Conservation (phyloP, 2,888 invertebrate genomes). For the Tachystola acroxantha region DNA sequence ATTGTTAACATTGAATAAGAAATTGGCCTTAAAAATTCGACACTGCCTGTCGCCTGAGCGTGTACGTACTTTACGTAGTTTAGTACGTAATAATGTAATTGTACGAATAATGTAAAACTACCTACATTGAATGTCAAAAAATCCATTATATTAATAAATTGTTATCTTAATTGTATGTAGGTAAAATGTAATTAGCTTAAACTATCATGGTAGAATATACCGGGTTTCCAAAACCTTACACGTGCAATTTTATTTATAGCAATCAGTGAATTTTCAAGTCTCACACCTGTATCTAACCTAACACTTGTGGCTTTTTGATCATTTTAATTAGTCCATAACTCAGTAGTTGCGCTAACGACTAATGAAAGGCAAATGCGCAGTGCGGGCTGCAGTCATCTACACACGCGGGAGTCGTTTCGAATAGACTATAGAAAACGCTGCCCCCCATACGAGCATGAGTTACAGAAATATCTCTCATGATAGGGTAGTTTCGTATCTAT, state of each 20-base stretch:
- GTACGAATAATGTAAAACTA: background rate
- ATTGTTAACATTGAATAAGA: background rate
- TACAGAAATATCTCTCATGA: too few species aligned
- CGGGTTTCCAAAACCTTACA: conserved; percentile 5
- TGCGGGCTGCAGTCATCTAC: too few species aligned
- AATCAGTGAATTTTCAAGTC: too few species aligned
- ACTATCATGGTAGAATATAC: conserved; percentile 10
- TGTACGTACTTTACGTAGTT: conserved; percentile 2
- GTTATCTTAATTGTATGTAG: conserved; percentile 7
- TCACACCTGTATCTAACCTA: too few species aligned
- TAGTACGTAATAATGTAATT: background rate
- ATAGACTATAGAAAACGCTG: too few species aligned
- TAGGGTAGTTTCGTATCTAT: too few species aligned
- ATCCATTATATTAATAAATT: background rate
- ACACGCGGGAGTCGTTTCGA: too few species aligned
- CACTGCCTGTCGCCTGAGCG: conserved; percentile 1
- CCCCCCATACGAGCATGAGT: too few species aligned
- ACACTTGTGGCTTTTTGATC: too few species aligned
- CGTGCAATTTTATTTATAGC: background rate
- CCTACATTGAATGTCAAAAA: background rate
- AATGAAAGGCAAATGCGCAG: too few species aligned
- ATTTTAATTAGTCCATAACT: too few species aligned
- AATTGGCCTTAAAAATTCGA: background rate
- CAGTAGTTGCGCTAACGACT: too few species aligned
- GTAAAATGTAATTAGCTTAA: conserved; percentile 1